Conservation (phyloP, 2,888 invertebrate genomes). For the Labia minor region DNA sequence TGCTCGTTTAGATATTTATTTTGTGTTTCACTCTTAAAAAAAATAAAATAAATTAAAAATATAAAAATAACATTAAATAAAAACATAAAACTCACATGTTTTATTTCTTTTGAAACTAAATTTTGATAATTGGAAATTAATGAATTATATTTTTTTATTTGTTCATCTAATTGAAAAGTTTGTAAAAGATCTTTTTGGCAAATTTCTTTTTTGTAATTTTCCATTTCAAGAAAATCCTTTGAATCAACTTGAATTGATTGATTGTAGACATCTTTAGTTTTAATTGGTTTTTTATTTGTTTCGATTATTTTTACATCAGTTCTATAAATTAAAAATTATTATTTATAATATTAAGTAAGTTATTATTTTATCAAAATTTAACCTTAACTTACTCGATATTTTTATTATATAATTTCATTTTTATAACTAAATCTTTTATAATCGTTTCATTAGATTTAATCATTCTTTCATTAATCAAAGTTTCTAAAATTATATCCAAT, state of each 20-base stretch:
- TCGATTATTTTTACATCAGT: not conserved
- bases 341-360: not conserved
- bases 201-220: not conserved
- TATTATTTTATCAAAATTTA: not conserved
- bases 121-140: not conserved
- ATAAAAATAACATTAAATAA: not conserved
- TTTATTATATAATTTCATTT: not conserved
- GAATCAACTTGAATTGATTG: not conserved
- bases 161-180: not conserved
- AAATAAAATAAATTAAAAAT: not conserved
- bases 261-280: not conserved
- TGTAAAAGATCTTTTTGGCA: not conserved
- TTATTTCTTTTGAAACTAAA: not conserved
- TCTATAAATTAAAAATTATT: not conserved
- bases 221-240: not conserved
- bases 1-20: not conserved
- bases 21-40: not conserved
- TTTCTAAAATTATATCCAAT: not conserved
- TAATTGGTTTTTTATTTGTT: not conserved
- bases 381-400: not conserved
- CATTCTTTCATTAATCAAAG: not conserved
- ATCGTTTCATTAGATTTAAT: not conserved
- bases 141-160: slow-evolving; percentile 2
- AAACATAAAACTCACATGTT: not conserved
- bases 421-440: not conserved